These are phyloP conservation scores for Plodia interpunctella DNA, from an alignment of 1,140 invertebrate species.

Conservation along the genomic window DNA sequence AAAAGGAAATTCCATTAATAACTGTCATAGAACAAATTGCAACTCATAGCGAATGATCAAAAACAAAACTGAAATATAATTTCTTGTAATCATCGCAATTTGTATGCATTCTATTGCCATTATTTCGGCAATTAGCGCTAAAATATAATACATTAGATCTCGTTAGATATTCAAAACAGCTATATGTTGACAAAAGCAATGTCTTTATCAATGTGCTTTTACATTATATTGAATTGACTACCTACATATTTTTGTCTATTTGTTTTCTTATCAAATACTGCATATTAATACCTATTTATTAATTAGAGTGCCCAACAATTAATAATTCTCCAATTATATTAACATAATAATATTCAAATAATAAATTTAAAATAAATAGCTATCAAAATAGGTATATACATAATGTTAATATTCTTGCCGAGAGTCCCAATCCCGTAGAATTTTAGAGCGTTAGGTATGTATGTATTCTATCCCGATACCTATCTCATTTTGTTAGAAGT, in stretches of 20 bases:
- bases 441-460: too few relatives aligned
- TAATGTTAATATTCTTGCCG: neutral
- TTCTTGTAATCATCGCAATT: slow-evolving; percentile 57
- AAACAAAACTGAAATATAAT: slow-evolving; percentile 30
- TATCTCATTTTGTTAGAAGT: too few relatives aligned
- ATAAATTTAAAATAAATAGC: too few relatives aligned
- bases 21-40: slow-evolving; percentile 24
- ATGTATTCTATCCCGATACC: too few relatives aligned
- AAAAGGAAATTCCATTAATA: slow-evolving; percentile 45
- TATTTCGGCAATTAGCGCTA: slow-evolving; percentile 46
- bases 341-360: neutral
- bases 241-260: slow-evolving; percentile 10
- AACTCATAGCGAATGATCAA: slow-evolving; percentile 16
- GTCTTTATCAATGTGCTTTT: slow-evolving; percentile 29
- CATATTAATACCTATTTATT: neutral
- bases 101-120: slow-evolving; percentile 61
- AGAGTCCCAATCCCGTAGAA: too few relatives aligned
- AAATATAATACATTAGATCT: slow-evolving; percentile 68
- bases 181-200: slow-evolving; percentile 26
- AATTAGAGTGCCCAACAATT: neutral
- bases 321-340: neutral
- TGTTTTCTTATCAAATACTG: neutral
- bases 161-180: slow-evolving; percentile 71
- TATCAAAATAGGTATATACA: too few relatives aligned
- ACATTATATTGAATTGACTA: neutral